These are phyloP conservation scores for Chlorodrepanis virens DNA, from an alignment of 2,113 vertebrate genomes.

Conservation along the genomic window DNA sequence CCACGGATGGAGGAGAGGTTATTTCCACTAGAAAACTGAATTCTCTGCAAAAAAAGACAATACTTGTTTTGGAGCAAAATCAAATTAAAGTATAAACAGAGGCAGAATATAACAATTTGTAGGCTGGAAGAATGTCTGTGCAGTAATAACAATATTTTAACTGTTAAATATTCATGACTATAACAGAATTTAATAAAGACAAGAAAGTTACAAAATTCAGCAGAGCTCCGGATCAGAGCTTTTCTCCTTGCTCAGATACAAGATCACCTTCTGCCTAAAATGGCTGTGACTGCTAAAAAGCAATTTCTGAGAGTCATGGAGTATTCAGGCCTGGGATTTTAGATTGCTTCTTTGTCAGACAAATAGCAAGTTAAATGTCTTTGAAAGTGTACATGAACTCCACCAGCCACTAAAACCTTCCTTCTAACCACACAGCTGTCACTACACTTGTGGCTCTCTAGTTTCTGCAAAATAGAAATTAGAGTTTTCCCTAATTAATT, in stretches of 20 bases:
- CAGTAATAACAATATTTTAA: not conserved
- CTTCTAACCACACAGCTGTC: not conserved
- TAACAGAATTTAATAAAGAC: not conserved
- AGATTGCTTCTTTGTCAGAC: not conserved
- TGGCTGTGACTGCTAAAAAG: not conserved
- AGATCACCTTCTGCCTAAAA: not conserved
- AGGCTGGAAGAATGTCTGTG: not conserved
- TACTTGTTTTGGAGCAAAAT: not conserved
- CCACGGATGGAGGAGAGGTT: not conserved
- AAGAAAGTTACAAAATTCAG: not conserved
- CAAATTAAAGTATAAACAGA: not conserved
- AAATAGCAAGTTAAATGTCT: not conserved
- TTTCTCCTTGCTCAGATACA: not conserved
- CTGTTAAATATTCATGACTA: conserved; percentile 15
- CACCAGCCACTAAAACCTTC: not conserved
- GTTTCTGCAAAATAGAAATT: not conserved
- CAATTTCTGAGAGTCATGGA: not conserved
- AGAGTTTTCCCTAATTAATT: not conserved
- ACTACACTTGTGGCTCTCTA: not conserved
- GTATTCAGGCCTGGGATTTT: not conserved
- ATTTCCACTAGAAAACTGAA: not conserved
- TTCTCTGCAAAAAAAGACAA: not conserved
- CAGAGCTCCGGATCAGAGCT: not conserved
- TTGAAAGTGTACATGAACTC: not conserved
- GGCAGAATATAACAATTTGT: not conserved